Base-by-base conservation (phyloP, 2,888 invertebrate genomes). In the Polietes domitor region DNA sequence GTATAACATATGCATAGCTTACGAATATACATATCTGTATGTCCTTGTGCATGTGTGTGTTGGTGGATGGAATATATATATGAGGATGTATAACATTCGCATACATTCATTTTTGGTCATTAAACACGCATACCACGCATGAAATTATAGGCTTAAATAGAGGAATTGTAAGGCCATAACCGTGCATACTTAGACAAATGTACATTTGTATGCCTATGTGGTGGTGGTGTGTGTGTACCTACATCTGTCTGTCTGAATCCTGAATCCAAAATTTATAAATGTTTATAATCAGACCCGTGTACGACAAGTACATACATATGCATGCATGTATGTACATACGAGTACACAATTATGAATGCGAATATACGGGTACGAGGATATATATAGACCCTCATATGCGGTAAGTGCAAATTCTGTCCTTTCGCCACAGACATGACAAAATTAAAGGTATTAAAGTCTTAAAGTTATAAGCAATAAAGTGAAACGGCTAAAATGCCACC, bases 101-200 rank as follows among this genome's bases (percentile, higher is more conserved):
- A 43, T 58, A 24, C 70, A 68, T 12, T 68, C 88, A 88, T 88
- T 89, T 87, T 88, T 88, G 89, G 90, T 89, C 90, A 89, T 89
- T 89, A 90, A 89, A 87, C 87, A 88, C 88, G 89, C 89, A 89
- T 89, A 89, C 88, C 86, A 88, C 84, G 77, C 84, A 85, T 74
- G 63, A 84, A 81, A 78, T 84, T 78, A 80, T 47, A 73, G 32
- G 55, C 77, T 83, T 77, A 77, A 81, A 41, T 65, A 24, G 47
- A 37, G 76, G 65, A 61, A 50, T 65, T 72, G 72, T 76, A n/a
- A 47, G 73, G 65, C 37, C 19, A 65, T 12, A 47, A 7, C 12
- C 37, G 1, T 3, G 37, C 37, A 37, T 37, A 17, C 24, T 47
- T 21, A 47, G 70, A 7, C 26, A 19, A 2, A 43, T 19, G 15